Evolutionary conservation across 2,888 invertebrate species (phyloP), one percentile per base, ranked within the genome.

Genomic region (Ceraclea dissimilis): DNA sequence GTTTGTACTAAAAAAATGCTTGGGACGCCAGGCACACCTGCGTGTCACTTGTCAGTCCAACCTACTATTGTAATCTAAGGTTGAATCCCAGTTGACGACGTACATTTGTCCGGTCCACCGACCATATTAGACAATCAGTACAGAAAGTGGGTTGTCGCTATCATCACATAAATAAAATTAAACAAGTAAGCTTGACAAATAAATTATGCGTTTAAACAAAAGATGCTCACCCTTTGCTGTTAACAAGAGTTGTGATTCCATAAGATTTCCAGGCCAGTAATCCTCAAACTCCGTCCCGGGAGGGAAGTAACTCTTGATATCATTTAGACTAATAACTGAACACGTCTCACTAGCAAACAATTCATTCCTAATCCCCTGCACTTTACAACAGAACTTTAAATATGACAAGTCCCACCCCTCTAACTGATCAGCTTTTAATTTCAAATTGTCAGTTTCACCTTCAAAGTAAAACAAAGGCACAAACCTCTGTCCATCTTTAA

Each of bases 401-500:
- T 94, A 94, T 0, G 93, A 90, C 63, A 93, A 74, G 73, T 93
- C 93, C 94, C 93, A 94, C 59, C 92, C 92, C 67, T 90, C 89
- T 34, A 93, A 73, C 70, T 90, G 86, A 67, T 91, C 89, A 2
- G 93, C 90, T 69, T 92, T 90, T 60, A 87, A 81, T 69, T 90
- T 90, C 31, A 93, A 77, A 75, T 90, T 91, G 70, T 93, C 93
- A n/a, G 91, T 93, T 75, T 91, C 91, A 63, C 93, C 93, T 72
- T 90, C 90, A 67, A 78, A 78, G 69, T 93, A 93, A 71, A 93
- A 93, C 52, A 95, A 73, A 16, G 95, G 95, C 57, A 95, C 94
- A 75, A 89, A 93, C 71, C 93, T 92, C 65, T 88, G 85, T 62
- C 79, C 81, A 64, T 87, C 87, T 65, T 89, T 83, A 44, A 90